phyloP scores from a whole-genome alignment of 1,140 invertebrate species.

The Chionoecetes opilio region DNA sequence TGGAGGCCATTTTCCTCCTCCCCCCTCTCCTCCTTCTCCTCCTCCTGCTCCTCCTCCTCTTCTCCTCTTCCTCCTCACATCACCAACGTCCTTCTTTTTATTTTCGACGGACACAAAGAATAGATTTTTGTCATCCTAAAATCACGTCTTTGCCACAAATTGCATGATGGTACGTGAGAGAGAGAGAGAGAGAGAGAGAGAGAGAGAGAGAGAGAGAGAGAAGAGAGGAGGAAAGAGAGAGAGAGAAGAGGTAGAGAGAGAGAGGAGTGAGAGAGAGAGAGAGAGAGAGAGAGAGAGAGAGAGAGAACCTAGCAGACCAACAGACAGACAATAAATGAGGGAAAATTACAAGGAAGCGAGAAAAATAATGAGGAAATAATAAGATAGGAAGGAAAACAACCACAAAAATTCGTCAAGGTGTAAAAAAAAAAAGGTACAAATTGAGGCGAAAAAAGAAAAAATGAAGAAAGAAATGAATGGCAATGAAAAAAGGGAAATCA shows the following conservation, averaged over 20 bases:
- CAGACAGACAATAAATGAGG: too few relatives aligned
- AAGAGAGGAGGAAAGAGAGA: constrained; percentile 5
- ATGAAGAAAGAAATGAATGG: not conserved
- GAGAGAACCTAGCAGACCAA: too few relatives aligned
- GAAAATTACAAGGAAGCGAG: too few relatives aligned
- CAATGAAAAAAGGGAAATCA: too few relatives aligned
- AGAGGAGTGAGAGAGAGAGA: constrained; percentile 1
- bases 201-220: constrained; percentile 27
- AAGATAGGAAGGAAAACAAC: too few relatives aligned
- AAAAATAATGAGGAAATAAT: too few relatives aligned
- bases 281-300: not conserved
- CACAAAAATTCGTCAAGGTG: too few relatives aligned
- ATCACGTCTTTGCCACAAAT: not conserved
- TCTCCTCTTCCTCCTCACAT: too few relatives aligned
- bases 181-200: constrained; percentile 27
- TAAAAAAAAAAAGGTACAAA: too few relatives aligned
- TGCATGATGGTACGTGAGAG: not conserved
- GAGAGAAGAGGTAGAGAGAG: not conserved
- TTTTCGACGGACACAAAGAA: not conserved
- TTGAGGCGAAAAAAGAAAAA: not conserved
- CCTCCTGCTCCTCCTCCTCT: too few relatives aligned
- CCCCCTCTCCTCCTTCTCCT: too few relatives aligned
- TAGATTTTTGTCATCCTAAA: not conserved
- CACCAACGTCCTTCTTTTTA: not conserved
- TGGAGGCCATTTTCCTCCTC: not conserved